Base-by-base conservation (phyloP, 2,888 invertebrate species). In the Phyllotreta cruciferae region DNA sequence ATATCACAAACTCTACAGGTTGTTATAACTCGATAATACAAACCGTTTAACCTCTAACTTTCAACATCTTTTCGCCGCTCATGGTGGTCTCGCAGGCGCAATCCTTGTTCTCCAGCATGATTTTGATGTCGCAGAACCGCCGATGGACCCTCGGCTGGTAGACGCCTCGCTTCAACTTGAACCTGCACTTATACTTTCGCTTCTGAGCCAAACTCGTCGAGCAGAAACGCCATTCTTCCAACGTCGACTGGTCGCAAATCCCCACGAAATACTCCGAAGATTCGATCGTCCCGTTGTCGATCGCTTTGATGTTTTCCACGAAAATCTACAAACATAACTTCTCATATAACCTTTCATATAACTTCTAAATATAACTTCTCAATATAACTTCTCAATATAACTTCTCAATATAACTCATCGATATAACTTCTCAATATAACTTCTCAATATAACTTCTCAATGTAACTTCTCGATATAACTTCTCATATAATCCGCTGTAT, bases 151-250 rank as follows among this genome's bases (percentile, higher is more conserved):
- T 69, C 14, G 63, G 62, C 10, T 68, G 65, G 42, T 68, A 71
- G 24, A 66, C 24, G n/a, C 62, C 64, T 73, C 75, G 37, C 71
- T 75, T 57, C 70, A 71, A 47, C 71, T 76, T 63, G 74, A 79
- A 66, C 75, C 77, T 56, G 71, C 74, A 82, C 80, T 66, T 72
- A 67, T 66, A 80, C 80, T 64, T 81, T 78, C 47, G 74, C 66
- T 44, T 75, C 70, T 38, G 79, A 9, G 73, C 69, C 52, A 83
- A 70, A 42, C 75, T 72, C 0, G 75, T 61, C 0, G 81, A 76
- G 70, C 83, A 83, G 7, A 83, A 74, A 34, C 74, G 73, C 83
- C 83, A 83, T 44, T 75, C 74, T 44, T 76, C 75, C 60, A 83
- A 70, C 0, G 78, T 80, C 1, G 72, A 71, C 50, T 78, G 76